Percentiles rank a stretch among this genome's conserved stretches.
These are phyloP conservation scores for Colistium nudipinnis DNA, from an alignment of 2,113 vertebrate species.

Conservation along the genomic window DNA sequence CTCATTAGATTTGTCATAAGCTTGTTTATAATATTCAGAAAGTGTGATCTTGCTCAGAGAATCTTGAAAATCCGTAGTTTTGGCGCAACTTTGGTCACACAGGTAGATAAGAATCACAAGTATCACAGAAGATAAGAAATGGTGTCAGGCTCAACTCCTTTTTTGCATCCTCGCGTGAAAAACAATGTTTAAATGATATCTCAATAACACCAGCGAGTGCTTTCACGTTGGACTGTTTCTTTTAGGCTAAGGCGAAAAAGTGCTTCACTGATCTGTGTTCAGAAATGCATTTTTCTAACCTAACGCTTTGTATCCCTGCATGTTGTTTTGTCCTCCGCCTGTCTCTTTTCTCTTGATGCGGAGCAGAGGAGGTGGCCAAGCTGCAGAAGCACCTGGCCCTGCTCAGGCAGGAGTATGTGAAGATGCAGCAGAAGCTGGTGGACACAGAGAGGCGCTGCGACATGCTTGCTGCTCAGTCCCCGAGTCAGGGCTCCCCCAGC, in stretches of 20 bases:
- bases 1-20: background rate
- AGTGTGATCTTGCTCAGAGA: background rate
- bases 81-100: background rate
- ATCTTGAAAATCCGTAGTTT: background rate
- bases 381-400: conserved; percentile 98
- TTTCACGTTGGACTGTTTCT: background rate
- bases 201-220: background rate
- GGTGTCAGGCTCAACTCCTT: background rate
- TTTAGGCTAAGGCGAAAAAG: background rate
- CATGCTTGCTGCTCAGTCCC: conserved; percentile 87
- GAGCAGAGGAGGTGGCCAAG: conserved; percentile 97
- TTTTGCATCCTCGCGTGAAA: background rate
- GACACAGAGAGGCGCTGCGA: conserved; percentile 93
- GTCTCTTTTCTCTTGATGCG: conserved; percentile 2
- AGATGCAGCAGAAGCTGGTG: conserved; percentile 95
- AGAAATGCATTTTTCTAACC: conserved; percentile 6
- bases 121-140: too few species aligned
- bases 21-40: background rate
- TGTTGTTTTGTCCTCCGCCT: conserved; percentile 28
- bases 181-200: too few species aligned
- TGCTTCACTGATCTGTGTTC: background rate
- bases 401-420: conserved; percentile 98
- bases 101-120: too few species aligned
- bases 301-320: background rate
- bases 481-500: conserved; percentile 79